A percentile compares a stretch with the other conserved stretches of the same genome.
Evolutionary conservation across 2,113 vertebrate species (phyloP).

Genomic region (Syngnathus scovelli): DNA sequence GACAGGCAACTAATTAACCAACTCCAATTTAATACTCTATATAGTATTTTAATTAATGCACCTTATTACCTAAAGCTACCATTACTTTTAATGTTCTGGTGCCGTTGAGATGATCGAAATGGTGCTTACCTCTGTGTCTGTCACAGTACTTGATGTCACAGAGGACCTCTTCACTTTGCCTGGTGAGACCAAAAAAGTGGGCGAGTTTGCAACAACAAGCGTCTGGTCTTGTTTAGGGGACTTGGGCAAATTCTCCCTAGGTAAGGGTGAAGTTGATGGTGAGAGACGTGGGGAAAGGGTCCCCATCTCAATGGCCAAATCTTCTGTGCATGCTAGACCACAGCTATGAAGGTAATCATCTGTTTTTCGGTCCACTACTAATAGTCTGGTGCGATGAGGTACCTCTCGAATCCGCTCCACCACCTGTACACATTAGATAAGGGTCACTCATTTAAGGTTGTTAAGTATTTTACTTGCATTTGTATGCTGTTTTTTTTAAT

Average conservation of each 20-base stretch:
- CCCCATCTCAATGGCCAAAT: slow-evolving; percentile 75
- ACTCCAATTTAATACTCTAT: no score
- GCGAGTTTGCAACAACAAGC: slow-evolving; percentile 14
- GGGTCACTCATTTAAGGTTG: background rate
- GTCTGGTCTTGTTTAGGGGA: slow-evolving; percentile 19
- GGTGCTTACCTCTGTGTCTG: slow-evolving; percentile 53
- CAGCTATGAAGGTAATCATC: slow-evolving; percentile 79
- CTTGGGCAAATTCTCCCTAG: slow-evolving; percentile 19
- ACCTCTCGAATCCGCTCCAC: slow-evolving; percentile 84
- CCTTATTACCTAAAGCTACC: background rate
- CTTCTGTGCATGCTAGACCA: slow-evolving; percentile 78
- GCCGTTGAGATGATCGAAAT: background rate
- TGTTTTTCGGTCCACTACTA: slow-evolving; percentile 87
- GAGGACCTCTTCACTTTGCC: slow-evolving; percentile 35
- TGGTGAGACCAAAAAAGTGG: slow-evolving; percentile 13
- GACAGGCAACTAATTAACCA: background rate
- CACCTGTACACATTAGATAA: slow-evolving; percentile 68
- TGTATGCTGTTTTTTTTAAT: background rate
- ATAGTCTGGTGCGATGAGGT: slow-evolving; percentile 78
- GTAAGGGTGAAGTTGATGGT: slow-evolving; percentile 42
- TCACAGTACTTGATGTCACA: slow-evolving; percentile 33
- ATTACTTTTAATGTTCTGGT: background rate
- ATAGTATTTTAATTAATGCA: no score
- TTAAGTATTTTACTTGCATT: background rate
- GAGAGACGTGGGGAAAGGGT: slow-evolving; percentile 59